Conservation (phyloP, 2,888 invertebrate genomes). For the Habroteleia sp. region DNA sequence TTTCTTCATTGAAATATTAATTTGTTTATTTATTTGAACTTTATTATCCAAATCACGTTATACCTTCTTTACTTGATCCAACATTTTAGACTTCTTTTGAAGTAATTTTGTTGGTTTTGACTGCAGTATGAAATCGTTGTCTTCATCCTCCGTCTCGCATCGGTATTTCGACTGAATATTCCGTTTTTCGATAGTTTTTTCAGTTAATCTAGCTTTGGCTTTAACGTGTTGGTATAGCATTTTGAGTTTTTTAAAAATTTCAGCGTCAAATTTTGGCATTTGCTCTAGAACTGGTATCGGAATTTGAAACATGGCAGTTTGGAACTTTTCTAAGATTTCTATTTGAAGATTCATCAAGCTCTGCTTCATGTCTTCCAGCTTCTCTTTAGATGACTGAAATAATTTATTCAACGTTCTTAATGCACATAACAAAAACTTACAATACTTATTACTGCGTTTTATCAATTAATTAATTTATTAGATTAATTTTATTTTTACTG, state of each 20-base stretch:
- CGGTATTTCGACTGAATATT: conserved; percentile 60
- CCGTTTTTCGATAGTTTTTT: conserved; percentile 69
- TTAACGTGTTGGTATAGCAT: conserved; percentile 84
- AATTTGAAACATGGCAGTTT: conserved; percentile 84
- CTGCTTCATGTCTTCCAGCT: conserved; percentile 68
- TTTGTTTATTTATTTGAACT: too few species aligned
- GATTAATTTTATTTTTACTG: conserved; percentile 10
- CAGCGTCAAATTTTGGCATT: conserved; percentile 84
- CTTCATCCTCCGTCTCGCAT: conserved; percentile 67
- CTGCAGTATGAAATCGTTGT: conserved; percentile 35
- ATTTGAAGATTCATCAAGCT: conserved; percentile 83
- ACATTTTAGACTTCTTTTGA: neutral
- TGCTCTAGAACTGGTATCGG: conserved; percentile 84
- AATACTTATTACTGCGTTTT: too few species aligned
- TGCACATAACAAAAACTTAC: too few species aligned
- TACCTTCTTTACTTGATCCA: too few species aligned
- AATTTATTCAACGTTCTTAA: too few species aligned
- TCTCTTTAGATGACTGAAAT: conserved; percentile 67
- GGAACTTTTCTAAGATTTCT: conserved; percentile 85
- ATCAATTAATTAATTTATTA: conserved; percentile 16
- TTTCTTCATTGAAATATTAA: too few species aligned
- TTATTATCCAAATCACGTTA: too few species aligned
- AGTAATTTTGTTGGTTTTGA: conserved; percentile 5
- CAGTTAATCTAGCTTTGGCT: conserved; percentile 82
- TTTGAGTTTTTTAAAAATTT: conserved; percentile 83